These are phyloP conservation scores for Microctenopoma stevenorrisi DNA, from an alignment of 2,797 vertebrate species.

Conservation along the genomic window DNA sequence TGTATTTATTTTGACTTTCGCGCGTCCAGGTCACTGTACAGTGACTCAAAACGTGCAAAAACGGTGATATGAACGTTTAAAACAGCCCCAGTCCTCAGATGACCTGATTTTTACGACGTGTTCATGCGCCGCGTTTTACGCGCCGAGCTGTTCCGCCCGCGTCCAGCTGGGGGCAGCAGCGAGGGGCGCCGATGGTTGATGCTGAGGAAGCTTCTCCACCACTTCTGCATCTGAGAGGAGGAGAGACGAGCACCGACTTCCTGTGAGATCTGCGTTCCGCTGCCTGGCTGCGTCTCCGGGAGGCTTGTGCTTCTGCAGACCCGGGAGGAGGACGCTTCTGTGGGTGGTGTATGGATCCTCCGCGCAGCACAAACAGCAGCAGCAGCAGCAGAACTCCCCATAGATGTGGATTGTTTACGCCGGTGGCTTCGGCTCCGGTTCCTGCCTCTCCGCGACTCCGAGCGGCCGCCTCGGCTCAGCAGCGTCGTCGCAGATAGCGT, in stretches of 20 bases:
- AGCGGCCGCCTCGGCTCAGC: conserved; percentile 57
- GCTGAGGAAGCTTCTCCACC: conserved; percentile 71
- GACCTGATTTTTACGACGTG: no score
- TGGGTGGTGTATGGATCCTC: conserved; percentile 29
- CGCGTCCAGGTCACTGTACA: no score
- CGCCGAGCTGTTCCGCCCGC: no score
- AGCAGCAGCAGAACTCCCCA: conserved; percentile 23
- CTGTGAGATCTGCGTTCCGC: conserved; percentile 75
- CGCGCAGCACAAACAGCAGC: conserved; percentile 16
- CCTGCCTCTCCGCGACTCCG: conserved; percentile 59
- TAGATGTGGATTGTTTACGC: conserved; percentile 76
- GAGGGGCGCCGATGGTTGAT: conserved; percentile 53
- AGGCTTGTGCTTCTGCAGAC: conserved; percentile 50
- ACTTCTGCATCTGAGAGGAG: conserved; percentile 71
- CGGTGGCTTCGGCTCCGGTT: conserved; percentile 45
- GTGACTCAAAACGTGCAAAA: not conserved
- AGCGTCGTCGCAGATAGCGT: conserved; percentile 69
- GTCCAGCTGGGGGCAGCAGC: conserved; percentile 63
- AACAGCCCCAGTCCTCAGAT: not conserved
- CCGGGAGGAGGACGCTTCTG: conserved; percentile 38
- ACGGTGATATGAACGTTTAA: not conserved
- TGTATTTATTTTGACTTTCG: no score
- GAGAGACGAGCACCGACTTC: conserved; percentile 79
- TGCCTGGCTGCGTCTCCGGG: conserved; percentile 54
- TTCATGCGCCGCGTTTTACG: no score